Evolutionary conservation across 2,888 invertebrate species (phyloP), one percentile per base, ranked within the genome.

Genomic region (Apomyelois bistriatella): DNA sequence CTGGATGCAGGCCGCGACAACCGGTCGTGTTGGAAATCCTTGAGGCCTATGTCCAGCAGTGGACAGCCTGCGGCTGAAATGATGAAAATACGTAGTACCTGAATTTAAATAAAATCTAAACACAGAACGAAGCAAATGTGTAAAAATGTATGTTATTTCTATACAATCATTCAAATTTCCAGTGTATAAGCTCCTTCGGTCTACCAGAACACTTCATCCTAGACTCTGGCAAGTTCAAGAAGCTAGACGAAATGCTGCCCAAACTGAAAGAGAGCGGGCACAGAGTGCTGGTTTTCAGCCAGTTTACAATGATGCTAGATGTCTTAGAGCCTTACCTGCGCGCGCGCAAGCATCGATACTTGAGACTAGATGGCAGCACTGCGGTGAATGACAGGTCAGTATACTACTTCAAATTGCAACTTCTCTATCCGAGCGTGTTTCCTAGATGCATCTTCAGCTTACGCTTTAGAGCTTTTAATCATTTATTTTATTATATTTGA

Each of bases 291-390:
- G 92, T 99, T 62, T 99, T 99, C 90, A 98, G 97, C 77, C 99
- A 99, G 91, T 99, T 99, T 87, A 96, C 97, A 32, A 97, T 98
- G 92, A 93, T 99, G 92, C 91, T 99, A 76, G 98, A 99, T 84
- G 93, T 99, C 61, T 83, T 99, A 64, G 97, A 98, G 84, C 95
- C 95, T 43, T 99, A 96, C 88, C 89, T 99, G 65, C 87, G 91
- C n/a, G 89, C 95, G 52, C 92, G 94, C 40, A 91, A 93, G 0
- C 91, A 96, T 77, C 92, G 92, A 10, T 99, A 93, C 81, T 84
- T 97, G 58, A 92, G 99, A 47, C 89, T 99, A 12, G 99, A 99
- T 78, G 99, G 99, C 1, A 93, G 93, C 60, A 99, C 98, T 0
- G 95, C 96, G 0, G 97, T 98, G 6, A 91, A 93, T 43, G 95